Base-by-base conservation (phyloP, 2,113 vertebrate genomes). In the Cyprinus carpio region DNA sequence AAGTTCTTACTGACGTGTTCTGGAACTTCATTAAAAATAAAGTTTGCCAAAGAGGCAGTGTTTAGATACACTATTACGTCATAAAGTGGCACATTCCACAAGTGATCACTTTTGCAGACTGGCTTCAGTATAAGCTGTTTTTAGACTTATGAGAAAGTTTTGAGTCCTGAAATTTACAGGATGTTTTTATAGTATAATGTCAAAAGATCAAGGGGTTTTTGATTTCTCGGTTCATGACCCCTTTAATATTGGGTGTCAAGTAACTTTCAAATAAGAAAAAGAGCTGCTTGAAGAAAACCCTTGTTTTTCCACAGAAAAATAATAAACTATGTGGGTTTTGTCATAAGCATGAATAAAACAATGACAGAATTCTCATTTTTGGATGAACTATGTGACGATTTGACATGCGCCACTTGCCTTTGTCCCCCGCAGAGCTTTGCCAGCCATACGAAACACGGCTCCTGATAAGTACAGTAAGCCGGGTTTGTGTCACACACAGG, bases 341-440 rank as follows among this genome's bases (percentile, higher is more conserved):
- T 16, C 13, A 15, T 18, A 46, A 71, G 31, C 31, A 11, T 11
- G 5, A 74, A 23, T 23, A 74, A 43, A 43, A 25, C 7, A 43
- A 31, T 51, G n/a, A 51, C 74, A 16, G 6, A 18, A 51, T 56
- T 56, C 12, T 40, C 25, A 40, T 71, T 75, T 10, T 15, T 86
- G 49, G 49, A 43, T 75, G 82, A 69, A 77, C 43, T 69, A 16
- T 49, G 72, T 25, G 62, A 25, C 4, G 80, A 67, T 75, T 84
- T 81, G 69, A 88, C 23, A 15, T 46, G 56, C 23, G 20, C 69
- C 91, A 91, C 90, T 92, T 93, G 93, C 84, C 84, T 90, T 84
- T 84, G 84, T 65, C 84, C 81, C 82, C 84, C 31, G 72, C 72
- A 71, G 67, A 90, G 87, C 87, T 91, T 92, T 92, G 91, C 81